Evolutionary conservation across 2,888 invertebrate genomes (phyloP), one percentile per base, ranked within the genome.

Genomic region (Agrotis clavis): DNA sequence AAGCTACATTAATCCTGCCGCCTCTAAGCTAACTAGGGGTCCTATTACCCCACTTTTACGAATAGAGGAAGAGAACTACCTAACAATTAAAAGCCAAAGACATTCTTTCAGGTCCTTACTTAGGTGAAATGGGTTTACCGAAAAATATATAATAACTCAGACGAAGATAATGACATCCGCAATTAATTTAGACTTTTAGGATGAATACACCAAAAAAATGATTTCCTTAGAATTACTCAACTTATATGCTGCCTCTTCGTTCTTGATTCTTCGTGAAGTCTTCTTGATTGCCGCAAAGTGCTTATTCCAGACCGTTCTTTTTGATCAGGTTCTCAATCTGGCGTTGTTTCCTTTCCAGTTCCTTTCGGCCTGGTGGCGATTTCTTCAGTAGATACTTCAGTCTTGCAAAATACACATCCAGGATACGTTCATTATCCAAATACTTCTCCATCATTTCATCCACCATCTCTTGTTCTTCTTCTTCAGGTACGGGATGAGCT

Each of bases 371-470:
- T n/a, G 81, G 81, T 6, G 77, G 77, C 5, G 81, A 67, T n/a
- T 67, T 62, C 41, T 45, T 53, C 61, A 77, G 21, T 21, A 77
- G 16, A 13, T 48, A 57, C 45, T 57, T 75, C 14, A 77, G 67
- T 21, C 61, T 75, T 13, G 30, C 18, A 19, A 77, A 75, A 53
- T 77, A 77, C 0, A 6, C 16, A 11, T 77, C 62, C 14, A 81
- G 45, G 0, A 67, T 53, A 14, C 51, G 76, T 48, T 77, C 81
- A 18, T 77, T 77, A 21, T 56, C 81, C 4, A 81, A 53, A 53
- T 77, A 81, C 13, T 62, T 81, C n/a, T 81, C 61, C 51, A 76
- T 48, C 81, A 62, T 74, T 51, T 74, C 81, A 0, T 76, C 75
- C 19, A 76, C 61, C 81, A 74, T 53, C 51, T 74, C 66, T 45